A percentile compares a stretch with the other conserved stretches of the same genome.
phyloP scores from a whole-genome alignment of 2,797 vertebrate species.

The Phoebastria nigripes region DNA sequence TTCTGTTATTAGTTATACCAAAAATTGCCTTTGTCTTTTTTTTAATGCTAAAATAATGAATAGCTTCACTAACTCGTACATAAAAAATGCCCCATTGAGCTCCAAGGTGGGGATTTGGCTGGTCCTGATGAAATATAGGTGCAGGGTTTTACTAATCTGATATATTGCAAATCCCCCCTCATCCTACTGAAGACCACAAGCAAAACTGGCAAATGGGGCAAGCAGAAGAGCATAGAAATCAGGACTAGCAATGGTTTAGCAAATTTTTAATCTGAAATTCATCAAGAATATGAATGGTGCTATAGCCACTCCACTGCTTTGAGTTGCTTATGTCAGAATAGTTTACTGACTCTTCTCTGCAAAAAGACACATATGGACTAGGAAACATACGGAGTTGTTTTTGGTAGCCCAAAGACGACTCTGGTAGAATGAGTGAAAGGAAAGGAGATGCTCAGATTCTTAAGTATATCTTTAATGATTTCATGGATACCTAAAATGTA shows the following conservation, averaged over 20 bases:
- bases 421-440: neutral
- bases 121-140: neutral
- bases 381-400: neutral
- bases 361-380: neutral
- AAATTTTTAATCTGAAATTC: neutral
- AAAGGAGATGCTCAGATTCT: neutral
- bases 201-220: neutral
- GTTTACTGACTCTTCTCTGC: neutral
- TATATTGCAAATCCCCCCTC: neutral
- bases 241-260: neutral
- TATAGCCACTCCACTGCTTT: neutral
- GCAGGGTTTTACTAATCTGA: neutral
- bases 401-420: fast-evolving
- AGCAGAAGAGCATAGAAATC: neutral
- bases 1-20: neutral
- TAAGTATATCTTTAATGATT: neutral
- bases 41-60: neutral
- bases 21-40: neutral
- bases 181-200: neutral
- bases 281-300: no score
- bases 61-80: neutral
- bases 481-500: neutral
- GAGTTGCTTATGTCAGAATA: neutral
- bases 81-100: neutral
- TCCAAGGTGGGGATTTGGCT: neutral